Evolutionary conservation across 2,888 invertebrate genomes (phyloP).

Genomic region (Eupithecia abbreviata): DNA sequence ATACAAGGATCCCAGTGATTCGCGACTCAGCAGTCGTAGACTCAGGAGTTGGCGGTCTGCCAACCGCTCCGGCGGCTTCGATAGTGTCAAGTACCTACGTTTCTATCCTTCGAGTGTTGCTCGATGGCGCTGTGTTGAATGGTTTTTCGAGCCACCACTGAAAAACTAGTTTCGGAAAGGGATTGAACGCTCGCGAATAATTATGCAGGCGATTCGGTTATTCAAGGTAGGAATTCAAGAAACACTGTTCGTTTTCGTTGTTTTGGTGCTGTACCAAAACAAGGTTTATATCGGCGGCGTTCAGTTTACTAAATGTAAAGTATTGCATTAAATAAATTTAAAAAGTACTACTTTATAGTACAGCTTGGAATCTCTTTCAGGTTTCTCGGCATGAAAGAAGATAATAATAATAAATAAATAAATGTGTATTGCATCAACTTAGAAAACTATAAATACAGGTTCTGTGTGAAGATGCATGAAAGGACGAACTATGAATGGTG

Average conservation of each 20-base stretch:
- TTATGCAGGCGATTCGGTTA: not conserved
- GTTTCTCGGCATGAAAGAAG: not conserved
- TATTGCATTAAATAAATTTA: too few relatives aligned
- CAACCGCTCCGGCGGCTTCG: not conserved
- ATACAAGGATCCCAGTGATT: not conserved
- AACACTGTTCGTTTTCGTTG: not conserved
- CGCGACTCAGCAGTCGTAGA: not conserved
- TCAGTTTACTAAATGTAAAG: not conserved
- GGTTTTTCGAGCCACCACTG: not conserved
- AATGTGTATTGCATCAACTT: not conserved
- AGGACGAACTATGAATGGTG: too few relatives aligned
- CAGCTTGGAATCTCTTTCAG: not conserved
- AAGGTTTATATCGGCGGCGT: too few relatives aligned
- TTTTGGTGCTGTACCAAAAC: not conserved
- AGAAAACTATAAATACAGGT: too few relatives aligned
- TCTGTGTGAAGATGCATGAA: not conserved
- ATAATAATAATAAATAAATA: too few relatives aligned
- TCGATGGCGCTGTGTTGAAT: not conserved
- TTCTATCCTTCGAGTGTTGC: slow-evolving; percentile 3
- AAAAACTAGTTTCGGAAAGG: slow-evolving; percentile 7
- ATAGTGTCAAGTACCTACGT: slow-evolving; percentile 3
- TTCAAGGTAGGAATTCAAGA: not conserved
- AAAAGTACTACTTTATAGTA: too few relatives aligned
- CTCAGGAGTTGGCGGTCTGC: not conserved
- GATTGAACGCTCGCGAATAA: not conserved